Conservation (phyloP, 2,888 invertebrate genomes). For the Gibbula magus region DNA sequence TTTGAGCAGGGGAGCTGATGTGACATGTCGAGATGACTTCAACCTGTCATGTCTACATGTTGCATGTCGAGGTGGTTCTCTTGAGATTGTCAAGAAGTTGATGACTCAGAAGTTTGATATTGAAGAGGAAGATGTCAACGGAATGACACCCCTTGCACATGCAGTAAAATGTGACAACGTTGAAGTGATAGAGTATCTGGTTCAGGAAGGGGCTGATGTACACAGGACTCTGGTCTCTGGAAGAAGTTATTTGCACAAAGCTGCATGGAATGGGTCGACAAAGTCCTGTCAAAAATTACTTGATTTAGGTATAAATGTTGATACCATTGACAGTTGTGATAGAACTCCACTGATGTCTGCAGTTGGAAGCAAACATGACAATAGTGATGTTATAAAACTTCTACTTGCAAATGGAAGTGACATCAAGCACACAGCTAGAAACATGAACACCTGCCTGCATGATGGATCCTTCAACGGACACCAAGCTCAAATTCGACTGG, state of each 20-base stretch:
- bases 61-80: neutral
- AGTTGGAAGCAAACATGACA: neutral
- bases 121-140: neutral
- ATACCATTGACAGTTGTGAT: neutral
- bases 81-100: neutral
- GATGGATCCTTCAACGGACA: neutral
- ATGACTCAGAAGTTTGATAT: neutral
- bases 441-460: neutral
- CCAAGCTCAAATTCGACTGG: too few relatives aligned
- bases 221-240: neutral
- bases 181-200: neutral
- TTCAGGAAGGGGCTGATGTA: neutral
- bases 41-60: neutral
- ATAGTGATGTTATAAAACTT: neutral
- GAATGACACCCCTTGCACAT: neutral
- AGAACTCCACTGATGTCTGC: neutral
- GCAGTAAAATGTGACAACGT: neutral
- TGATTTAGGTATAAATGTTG: neutral
- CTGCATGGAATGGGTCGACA: neutral
- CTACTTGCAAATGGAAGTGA: neutral
- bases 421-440: neutral
- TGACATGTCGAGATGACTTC: neutral
- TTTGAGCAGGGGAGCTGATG: neutral
- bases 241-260: neutral
- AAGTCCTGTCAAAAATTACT: neutral